phyloP scores from a whole-genome alignment of 2,797 vertebrate genomes.

The Parauchenoglanis ngamensis region DNA sequence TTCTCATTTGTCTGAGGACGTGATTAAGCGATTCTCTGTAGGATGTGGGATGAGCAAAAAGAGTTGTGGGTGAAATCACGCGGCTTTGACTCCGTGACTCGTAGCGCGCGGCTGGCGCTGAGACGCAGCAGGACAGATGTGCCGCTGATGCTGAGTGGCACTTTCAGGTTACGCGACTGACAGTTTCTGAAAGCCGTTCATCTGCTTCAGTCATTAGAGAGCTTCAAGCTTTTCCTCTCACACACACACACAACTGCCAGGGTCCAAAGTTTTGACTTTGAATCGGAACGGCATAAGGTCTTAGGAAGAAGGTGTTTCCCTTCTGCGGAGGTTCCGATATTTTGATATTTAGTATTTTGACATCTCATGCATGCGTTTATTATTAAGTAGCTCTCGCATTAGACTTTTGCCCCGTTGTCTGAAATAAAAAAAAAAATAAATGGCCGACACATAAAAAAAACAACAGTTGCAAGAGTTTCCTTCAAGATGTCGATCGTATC shows the following conservation, averaged over 20 bases:
- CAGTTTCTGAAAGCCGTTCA: slow-evolving; percentile 8
- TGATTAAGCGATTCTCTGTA: slow-evolving; percentile 4
- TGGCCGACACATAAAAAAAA: too few species aligned
- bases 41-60: background rate
- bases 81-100: background rate
- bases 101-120: background rate
- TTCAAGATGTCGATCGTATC: background rate
- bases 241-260: background rate
- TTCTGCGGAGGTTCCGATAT: background rate
- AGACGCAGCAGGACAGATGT: slow-evolving; percentile 24
- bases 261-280: background rate
- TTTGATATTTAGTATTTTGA: background rate
- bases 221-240: background rate
- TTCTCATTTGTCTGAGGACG: background rate
- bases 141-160: slow-evolving; percentile 22
- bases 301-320: background rate
- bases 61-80: background rate
- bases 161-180: slow-evolving; percentile 35
- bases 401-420: background rate
- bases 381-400: background rate
- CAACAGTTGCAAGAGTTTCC: background rate
- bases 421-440: background rate
- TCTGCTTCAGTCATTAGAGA: slow-evolving; percentile 10
- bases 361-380: background rate
- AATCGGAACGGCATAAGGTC: background rate